Conservation (phyloP, 2,113 vertebrate species). For the Oncorhynchus kisutch region DNA sequence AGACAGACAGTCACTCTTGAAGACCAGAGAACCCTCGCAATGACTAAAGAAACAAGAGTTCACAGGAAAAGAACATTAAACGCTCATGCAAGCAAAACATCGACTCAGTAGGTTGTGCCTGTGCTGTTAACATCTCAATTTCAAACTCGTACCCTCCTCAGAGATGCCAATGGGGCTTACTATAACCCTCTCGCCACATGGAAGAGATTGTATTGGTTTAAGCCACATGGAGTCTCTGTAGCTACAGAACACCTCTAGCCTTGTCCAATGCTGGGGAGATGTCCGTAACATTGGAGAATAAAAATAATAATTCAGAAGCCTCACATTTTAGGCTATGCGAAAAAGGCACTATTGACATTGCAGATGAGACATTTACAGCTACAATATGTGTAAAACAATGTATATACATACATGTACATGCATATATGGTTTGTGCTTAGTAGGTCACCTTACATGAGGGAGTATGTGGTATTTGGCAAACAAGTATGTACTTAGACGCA, state of each 20-base stretch:
- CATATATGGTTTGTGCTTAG: background rate
- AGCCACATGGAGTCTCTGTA: background rate
- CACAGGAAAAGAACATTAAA: no score
- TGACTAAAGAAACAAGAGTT: no score
- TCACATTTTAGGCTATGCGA: background rate
- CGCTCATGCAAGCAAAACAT: no score
- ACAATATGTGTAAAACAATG: background rate
- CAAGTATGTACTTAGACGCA: background rate
- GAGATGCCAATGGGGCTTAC: no score
- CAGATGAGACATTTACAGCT: background rate
- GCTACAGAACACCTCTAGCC: background rate
- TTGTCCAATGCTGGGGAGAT: background rate
- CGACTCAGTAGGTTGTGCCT: no score
- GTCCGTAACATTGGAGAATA: background rate
- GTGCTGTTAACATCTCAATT: no score
- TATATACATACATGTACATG: background rate
- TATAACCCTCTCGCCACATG: no score
- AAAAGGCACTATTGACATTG: background rate
- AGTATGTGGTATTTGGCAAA: constrained; percentile 1
- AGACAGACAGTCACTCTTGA: no score
- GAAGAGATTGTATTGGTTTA: background rate
- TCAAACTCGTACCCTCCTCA: no score
- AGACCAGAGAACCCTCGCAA: no score
- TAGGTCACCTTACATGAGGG: background rate
- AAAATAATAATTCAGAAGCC: background rate